phyloP scores from a whole-genome alignment of 2,797 vertebrate species.

The Lacerta viridis region DNA sequence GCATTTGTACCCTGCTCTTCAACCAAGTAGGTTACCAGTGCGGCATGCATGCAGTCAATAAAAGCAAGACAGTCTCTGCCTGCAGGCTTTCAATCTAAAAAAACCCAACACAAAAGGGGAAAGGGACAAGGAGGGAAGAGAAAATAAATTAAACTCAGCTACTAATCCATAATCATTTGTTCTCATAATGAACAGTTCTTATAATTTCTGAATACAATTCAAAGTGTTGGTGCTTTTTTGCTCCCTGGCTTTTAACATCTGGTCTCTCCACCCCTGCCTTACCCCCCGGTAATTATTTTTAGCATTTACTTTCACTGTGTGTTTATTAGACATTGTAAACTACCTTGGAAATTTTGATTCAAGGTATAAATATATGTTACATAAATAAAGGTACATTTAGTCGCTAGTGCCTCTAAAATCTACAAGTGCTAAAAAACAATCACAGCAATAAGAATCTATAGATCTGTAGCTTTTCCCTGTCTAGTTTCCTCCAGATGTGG shows the following conservation, averaged over 20 bases:
- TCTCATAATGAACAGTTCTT: no score
- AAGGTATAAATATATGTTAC: not conserved
- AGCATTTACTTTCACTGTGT: not conserved
- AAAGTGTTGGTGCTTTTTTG: not conserved
- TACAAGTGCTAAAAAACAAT: not conserved
- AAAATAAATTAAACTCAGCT: not conserved
- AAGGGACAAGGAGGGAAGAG: no score
- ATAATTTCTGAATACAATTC: no score
- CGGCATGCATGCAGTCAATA: no score
- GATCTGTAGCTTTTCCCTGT: no score
- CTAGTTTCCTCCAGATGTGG: no score
- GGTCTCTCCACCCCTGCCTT: not conserved
- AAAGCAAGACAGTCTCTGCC: no score
- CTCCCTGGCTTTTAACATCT: not conserved
- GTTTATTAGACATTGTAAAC: not conserved
- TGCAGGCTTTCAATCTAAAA: no score
- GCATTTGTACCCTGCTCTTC: no score
- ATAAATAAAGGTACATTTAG: not conserved
- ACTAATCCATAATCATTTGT: not conserved
- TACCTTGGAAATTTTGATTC: no score
- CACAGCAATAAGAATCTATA: not conserved
- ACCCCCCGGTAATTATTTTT: not conserved
- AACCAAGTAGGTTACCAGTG: no score
- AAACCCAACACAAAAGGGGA: no score
- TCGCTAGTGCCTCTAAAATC: not conserved